Conservation (phyloP, 2,888 invertebrate genomes). For the Timandra comae region DNA sequence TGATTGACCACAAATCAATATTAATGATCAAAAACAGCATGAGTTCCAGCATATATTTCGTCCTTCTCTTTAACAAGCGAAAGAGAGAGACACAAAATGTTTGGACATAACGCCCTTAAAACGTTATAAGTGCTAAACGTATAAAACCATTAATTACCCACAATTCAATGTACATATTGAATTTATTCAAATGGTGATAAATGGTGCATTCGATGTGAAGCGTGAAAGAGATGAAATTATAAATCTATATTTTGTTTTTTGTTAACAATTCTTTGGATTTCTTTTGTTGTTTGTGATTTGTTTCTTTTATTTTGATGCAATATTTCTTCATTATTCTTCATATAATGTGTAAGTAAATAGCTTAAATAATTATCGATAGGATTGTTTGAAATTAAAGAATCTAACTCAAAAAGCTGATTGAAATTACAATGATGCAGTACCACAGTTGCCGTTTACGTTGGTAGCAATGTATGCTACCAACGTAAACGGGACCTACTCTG, state of each 20-base stretch:
- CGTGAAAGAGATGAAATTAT: conserved; percentile 41
- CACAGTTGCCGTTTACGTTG: too few species aligned
- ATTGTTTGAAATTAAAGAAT: too few species aligned
- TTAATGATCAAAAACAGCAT: conserved; percentile 74
- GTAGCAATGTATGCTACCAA: too few species aligned
- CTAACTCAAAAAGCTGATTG: too few species aligned
- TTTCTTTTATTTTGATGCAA: too few species aligned
- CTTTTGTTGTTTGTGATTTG: too few species aligned
- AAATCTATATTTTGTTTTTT: conserved; percentile 9
- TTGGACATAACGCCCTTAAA: conserved; percentile 75
- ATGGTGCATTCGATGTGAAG: conserved; percentile 60
- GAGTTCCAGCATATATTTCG: conserved; percentile 47
- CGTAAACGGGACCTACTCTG: too few species aligned
- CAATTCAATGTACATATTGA: conserved; percentile 77
- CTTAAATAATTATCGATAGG: too few species aligned
- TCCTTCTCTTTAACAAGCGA: conserved; percentile 34
- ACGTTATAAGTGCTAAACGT: conserved; percentile 76
- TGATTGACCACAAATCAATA: conserved; percentile 79
- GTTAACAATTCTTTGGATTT: too few species aligned
- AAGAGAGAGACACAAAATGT: conserved; percentile 47
- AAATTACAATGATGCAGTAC: too few species aligned
- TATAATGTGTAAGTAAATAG: too few species aligned
- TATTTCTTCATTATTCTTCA: too few species aligned
- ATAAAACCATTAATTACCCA: conserved; percentile 76
- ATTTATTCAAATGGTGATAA: conserved; percentile 77